phyloP scores from a whole-genome alignment of 2,888 invertebrate species.

The Osmoderma eremita region DNA sequence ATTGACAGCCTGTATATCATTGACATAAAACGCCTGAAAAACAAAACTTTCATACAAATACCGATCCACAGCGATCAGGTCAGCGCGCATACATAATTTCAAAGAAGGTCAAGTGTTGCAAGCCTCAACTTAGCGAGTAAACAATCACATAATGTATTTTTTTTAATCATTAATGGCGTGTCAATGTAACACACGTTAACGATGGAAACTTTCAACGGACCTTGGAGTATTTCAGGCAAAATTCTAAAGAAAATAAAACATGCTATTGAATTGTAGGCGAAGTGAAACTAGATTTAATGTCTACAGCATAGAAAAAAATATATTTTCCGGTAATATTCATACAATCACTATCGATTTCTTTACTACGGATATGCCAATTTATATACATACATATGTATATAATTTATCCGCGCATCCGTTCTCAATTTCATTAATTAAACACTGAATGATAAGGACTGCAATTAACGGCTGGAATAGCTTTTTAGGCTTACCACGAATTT shows the following conservation, averaged over 20 bases:
- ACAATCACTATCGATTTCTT: too few species aligned
- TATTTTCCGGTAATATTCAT: too few species aligned
- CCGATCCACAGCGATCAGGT: constrained; percentile 2
- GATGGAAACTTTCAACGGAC: constrained; percentile 1
- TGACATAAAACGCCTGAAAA: too few species aligned
- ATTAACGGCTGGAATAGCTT: not conserved
- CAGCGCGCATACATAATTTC: constrained; percentile 31
- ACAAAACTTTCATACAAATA: not conserved
- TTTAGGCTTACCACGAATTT: not conserved
- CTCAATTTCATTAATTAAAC: constrained; percentile 5
- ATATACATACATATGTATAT: not conserved
- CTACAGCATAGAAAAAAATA: too few species aligned
- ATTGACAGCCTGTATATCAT: too few species aligned
- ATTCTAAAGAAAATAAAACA: too few species aligned
- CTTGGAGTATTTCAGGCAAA: not conserved
- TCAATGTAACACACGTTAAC: constrained; percentile 12
- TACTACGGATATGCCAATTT: not conserved
- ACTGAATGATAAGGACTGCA: constrained; percentile 7
- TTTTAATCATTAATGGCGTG: constrained; percentile 32
- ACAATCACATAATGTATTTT: constrained; percentile 44
- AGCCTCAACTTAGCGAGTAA: constrained; percentile 44
- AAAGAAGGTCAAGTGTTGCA: constrained; percentile 44
- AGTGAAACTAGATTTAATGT: too few species aligned
- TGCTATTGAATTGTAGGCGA: too few species aligned
- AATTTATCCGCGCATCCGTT: constrained; percentile 8